Evolutionary conservation across 2,113 vertebrate genomes (phyloP), one percentile per base, ranked within the genome.

Genomic region (Calypte anna): DNA sequence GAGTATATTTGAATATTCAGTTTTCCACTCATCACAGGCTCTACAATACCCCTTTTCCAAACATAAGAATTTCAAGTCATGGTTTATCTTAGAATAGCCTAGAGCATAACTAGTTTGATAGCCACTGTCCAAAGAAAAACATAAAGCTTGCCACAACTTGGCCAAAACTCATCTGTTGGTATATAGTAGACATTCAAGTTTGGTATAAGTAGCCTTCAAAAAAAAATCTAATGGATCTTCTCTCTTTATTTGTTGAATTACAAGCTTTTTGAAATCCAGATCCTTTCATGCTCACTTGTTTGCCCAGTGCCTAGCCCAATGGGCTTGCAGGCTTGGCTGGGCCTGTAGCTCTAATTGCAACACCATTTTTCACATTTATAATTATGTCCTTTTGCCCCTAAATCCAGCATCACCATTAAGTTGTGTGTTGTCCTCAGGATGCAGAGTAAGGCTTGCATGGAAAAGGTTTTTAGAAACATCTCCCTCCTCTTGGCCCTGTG

Each of bases 41-140:
- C 40, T 2, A 1, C 63, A 50, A 11, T 72, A 33, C 58, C 40
- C 3, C 12, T 87, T 66, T 81, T 46, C 48, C 16, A 58, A 63
- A n/a, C 1, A 1, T 53, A 33, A 0, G 0, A 25, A 33, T 0
- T 0, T 22, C 18, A 28, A 75, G 21, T 74, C 21, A 25, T 1
- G 2, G 6, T 9, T 82, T 72, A 13, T 87, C 43, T 64, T 58
- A 28, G 43, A 33, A 54, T n/a, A 72, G 17, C 5, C 3, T 54
- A 54, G 40, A 81, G 18, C 44, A 31, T 23, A 81, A 78, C 70
- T 48, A 28, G 36, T 67, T 83, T 57, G 61, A 15, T 84, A 81
- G 20, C 25, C 64, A 6, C 53, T 7, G 14, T 82, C 25, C 21
- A 40, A 82, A 82, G 17, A 21, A 94, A 88, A 92, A 31, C 11